A percentile compares a stretch with the other conserved stretches of the same genome.
Conservation (phyloP, 2,113 vertebrate species). For the Gobius niger region DNA sequence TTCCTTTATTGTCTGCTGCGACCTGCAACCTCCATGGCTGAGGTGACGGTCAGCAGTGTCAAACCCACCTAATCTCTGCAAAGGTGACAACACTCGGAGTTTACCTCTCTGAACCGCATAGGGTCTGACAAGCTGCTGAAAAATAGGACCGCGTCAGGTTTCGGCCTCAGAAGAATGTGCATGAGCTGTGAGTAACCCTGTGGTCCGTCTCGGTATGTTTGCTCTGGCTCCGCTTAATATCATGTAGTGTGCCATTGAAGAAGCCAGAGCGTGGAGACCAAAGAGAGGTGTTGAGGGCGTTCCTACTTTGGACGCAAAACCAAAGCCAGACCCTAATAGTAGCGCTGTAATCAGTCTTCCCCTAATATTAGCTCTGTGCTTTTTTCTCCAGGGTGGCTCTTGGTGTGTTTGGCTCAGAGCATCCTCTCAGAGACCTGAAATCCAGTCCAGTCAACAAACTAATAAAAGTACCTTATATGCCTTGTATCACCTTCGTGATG, state of each 20-base stretch:
- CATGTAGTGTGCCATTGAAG: slow-evolving; percentile 70
- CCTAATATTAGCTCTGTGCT: slow-evolving; percentile 61
- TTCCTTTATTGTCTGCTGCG: slow-evolving; percentile 56
- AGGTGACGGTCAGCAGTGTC: slow-evolving; percentile 28
- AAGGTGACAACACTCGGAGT: slow-evolving; percentile 73
- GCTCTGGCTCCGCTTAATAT: slow-evolving; percentile 69
- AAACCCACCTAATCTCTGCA: slow-evolving; percentile 49
- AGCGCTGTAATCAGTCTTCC: slow-evolving; percentile 67
- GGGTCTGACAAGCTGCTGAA: slow-evolving; percentile 76
- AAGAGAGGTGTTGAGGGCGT: slow-evolving; percentile 67
- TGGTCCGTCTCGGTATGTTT: slow-evolving; percentile 73
- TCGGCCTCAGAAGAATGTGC: slow-evolving; percentile 74
- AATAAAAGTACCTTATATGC: slow-evolving; percentile 13
- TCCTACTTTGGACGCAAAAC: slow-evolving; percentile 62
- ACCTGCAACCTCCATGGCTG: slow-evolving; percentile 39
- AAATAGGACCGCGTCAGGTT: slow-evolving; percentile 70
- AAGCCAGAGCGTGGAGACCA: slow-evolving; percentile 62
- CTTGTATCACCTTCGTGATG: background rate
- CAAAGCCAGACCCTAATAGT: slow-evolving; percentile 65
- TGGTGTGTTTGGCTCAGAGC: slow-evolving; percentile 56
- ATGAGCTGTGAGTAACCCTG: slow-evolving; percentile 71
- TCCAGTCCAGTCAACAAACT: slow-evolving; percentile 50
- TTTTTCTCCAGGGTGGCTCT: slow-evolving; percentile 58
- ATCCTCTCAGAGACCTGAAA: slow-evolving; percentile 60
- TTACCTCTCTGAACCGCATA: slow-evolving; percentile 68